Evolutionary conservation across 2,113 vertebrate genomes (phyloP).

Genomic region (Alaudala cheleensis): DNA sequence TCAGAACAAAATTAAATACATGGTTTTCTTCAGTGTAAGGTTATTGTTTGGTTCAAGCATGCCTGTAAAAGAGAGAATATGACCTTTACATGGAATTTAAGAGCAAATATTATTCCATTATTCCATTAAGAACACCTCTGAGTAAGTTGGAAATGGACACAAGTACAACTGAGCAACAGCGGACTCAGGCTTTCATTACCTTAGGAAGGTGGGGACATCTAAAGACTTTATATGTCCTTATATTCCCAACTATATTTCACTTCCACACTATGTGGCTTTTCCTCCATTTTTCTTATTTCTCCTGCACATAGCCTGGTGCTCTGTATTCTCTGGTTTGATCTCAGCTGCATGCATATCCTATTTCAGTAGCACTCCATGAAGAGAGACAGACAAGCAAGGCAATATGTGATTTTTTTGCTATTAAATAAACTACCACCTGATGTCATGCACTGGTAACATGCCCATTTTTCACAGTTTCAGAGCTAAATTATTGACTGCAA

Average conservation of each 20-base stretch:
- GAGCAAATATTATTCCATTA: background rate
- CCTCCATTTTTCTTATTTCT: background rate
- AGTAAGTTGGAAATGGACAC: background rate
- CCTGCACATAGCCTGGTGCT: background rate
- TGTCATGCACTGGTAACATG: background rate
- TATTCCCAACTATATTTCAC: background rate
- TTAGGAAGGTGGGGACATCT: background rate
- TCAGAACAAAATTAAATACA: background rate
- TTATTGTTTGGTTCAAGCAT: background rate
- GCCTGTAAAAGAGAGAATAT: background rate
- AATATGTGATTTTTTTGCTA: background rate
- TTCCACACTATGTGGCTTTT: background rate
- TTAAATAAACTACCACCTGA: background rate
- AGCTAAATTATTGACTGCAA: background rate
- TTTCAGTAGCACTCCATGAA: background rate
- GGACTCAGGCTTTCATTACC: background rate
- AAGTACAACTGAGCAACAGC: background rate
- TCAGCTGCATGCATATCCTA: background rate
- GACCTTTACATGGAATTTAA: background rate
- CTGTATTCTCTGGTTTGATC: background rate
- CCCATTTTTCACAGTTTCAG: background rate
- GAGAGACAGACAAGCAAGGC: background rate
- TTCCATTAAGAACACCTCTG: background rate
- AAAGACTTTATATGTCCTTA: background rate
- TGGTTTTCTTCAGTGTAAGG: background rate